Conservation (phyloP, 2,888 invertebrate species). For the Mesorhabditis sp. region DNA sequence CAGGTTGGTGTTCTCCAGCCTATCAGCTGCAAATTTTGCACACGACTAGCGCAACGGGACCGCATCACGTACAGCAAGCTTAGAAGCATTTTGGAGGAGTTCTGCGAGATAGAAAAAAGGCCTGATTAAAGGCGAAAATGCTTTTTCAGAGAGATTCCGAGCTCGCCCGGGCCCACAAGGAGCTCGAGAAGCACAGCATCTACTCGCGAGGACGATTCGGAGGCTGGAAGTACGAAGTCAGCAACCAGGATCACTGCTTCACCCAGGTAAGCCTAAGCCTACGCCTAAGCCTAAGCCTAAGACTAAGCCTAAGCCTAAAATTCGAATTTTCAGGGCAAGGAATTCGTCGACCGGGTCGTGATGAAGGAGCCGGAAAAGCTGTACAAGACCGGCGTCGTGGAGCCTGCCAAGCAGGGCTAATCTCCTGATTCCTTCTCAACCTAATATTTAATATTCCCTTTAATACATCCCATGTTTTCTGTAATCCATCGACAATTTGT, state of each 20-base stretch:
- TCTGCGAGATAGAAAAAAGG: no score
- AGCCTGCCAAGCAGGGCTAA: not conserved
- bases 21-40: no score
- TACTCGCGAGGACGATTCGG: slow-evolving; percentile 57
- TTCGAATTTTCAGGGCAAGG: slow-evolving; percentile 26
- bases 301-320: not conserved
- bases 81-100: not conserved
- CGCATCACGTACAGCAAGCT: not conserved
- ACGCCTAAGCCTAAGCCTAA: not conserved
- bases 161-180: slow-evolving; percentile 49
- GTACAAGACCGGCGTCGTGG: slow-evolving; percentile 50
- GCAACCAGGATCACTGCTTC: slow-evolving; percentile 58
- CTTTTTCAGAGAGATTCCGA: slow-evolving; percentile 48
- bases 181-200: slow-evolving; percentile 47
- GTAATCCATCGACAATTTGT: no score
- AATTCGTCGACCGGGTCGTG: slow-evolving; percentile 52
- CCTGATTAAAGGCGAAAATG: no score
- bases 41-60: not conserved
- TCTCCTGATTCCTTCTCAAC: not conserved
- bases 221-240: slow-evolving; percentile 54
- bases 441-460: not conserved
- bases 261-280: slow-evolving; percentile 39
- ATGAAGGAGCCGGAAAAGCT: slow-evolving; percentile 52
- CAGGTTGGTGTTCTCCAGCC: slow-evolving; percentile 24
- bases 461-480: not conserved